Percentiles rank a stretch among this genome's conserved stretches.
Conservation (phyloP, 2,113 vertebrate genomes). For the Protobothrops mucrosquamatus region DNA sequence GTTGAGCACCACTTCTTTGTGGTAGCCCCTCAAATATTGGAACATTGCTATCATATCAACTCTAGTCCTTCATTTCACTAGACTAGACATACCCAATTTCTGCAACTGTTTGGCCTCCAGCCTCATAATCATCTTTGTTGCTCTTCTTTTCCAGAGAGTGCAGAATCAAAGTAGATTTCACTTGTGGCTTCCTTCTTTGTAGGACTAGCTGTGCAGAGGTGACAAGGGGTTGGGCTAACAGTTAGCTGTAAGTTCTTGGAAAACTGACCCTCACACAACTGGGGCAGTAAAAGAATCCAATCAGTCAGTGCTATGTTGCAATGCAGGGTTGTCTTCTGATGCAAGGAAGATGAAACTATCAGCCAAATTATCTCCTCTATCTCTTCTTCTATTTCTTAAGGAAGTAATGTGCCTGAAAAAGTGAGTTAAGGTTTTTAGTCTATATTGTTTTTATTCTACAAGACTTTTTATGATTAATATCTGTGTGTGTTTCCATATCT, state of each 20-base stretch:
- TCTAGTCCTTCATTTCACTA: neutral
- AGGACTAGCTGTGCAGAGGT: neutral
- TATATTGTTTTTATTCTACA: neutral
- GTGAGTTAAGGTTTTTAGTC: neutral
- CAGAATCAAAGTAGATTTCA: neutral
- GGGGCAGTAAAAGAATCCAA: neutral
- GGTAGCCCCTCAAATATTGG: neutral
- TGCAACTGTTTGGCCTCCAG: neutral
- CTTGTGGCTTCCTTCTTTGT: neutral
- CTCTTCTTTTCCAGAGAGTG: neutral
- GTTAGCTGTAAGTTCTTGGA: neutral
- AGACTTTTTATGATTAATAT: neutral
- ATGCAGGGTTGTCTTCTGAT: neutral
- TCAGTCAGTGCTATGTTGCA: neutral
- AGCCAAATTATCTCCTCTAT: neutral
- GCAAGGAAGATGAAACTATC: neutral
- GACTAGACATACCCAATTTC: neutral
- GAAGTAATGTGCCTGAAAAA: neutral
- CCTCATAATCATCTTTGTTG: neutral
- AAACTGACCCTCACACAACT: neutral
- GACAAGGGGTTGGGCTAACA: neutral
- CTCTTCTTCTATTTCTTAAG: neutral
- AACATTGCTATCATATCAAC: neutral
- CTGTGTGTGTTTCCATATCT: neutral
- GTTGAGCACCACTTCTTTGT: neutral